Percentiles rank a stretch among this genome's conserved stretches.
phyloP scores from a whole-genome alignment of 2,888 invertebrate genomes.

The Achlya flavicornis region DNA sequence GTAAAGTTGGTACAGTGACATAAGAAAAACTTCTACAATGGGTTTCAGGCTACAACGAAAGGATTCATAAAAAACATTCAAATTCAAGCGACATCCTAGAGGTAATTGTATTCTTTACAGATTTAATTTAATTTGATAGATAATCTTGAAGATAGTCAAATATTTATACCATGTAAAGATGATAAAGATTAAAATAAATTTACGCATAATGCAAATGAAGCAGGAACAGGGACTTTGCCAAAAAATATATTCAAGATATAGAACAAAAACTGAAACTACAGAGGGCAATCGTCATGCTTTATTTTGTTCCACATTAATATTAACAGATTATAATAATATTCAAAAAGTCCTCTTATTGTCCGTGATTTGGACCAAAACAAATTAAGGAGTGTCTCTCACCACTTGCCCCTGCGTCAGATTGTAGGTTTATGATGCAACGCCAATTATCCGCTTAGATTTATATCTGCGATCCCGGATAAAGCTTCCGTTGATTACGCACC shows the following conservation, averaged over 20 bases:
- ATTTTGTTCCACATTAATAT: too few species aligned
- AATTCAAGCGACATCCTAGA: not conserved
- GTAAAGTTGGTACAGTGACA: slow-evolving; percentile 13
- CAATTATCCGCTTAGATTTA: slow-evolving; percentile 45
- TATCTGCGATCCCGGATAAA: slow-evolving; percentile 27
- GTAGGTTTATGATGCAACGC: slow-evolving; percentile 31
- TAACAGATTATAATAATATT: too few species aligned
- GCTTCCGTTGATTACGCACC: slow-evolving; percentile 31
- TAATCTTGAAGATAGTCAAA: too few species aligned
- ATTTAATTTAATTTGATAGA: too few species aligned
- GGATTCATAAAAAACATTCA: not conserved
- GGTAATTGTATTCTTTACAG: too few species aligned
- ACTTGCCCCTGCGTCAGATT: slow-evolving; percentile 23
- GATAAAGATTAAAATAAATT: too few species aligned
- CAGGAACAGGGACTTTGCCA: too few species aligned
- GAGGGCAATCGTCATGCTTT: too few species aligned
- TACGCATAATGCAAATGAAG: too few species aligned
- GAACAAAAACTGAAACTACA: too few species aligned
- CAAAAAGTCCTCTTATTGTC: not conserved
- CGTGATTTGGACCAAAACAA: not conserved
- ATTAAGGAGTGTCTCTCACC: slow-evolving; percentile 22
- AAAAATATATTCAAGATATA: too few species aligned
- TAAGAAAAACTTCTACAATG: slow-evolving; percentile 13
- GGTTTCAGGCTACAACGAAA: not conserved
- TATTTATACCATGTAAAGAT: too few species aligned